A percentile compares a stretch with the other conserved stretches of the same genome.
Conservation (phyloP, 2,888 invertebrate species). For the Patella pellucida region DNA sequence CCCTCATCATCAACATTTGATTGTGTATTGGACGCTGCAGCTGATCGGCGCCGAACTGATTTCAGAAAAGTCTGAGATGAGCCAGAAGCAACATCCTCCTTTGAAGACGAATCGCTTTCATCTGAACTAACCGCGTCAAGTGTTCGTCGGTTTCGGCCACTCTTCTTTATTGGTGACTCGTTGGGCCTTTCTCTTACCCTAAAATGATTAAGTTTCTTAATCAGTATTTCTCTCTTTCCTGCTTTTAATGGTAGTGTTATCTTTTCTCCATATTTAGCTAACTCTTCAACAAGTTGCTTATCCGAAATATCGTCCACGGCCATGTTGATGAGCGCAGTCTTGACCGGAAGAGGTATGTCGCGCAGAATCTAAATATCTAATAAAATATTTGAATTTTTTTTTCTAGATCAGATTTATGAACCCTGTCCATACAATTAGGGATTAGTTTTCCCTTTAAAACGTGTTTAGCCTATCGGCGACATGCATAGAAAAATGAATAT, state of each 20-base stretch:
- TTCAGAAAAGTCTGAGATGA: constrained; percentile 11
- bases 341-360: too few species aligned
- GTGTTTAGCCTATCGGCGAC: too few species aligned
- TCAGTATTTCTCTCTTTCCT: constrained; percentile 50
- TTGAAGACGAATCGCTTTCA: constrained; percentile 30
- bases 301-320: constrained; percentile 56
- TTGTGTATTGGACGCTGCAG: constrained; percentile 19
- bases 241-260: constrained; percentile 52
- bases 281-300: constrained; percentile 48
- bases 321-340: constrained; percentile 44
- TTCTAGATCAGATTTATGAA: too few species aligned
- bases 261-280: constrained; percentile 54
- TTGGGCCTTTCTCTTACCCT: constrained; percentile 44
- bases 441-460: too few species aligned
- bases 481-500: too few species aligned
- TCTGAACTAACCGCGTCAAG: constrained; percentile 36
- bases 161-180: neutral
- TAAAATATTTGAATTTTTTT: too few species aligned
- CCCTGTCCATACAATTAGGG: too few species aligned
- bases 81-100: constrained; percentile 16
- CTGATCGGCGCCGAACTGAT: constrained; percentile 27
- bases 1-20: constrained; percentile 31
- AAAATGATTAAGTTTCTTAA: constrained; percentile 61
- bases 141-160: neutral
- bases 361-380: too few species aligned